These are phyloP conservation scores for Calycopis cecrops DNA, from an alignment of 1,140 invertebrate genomes.

Conservation along the genomic window DNA sequence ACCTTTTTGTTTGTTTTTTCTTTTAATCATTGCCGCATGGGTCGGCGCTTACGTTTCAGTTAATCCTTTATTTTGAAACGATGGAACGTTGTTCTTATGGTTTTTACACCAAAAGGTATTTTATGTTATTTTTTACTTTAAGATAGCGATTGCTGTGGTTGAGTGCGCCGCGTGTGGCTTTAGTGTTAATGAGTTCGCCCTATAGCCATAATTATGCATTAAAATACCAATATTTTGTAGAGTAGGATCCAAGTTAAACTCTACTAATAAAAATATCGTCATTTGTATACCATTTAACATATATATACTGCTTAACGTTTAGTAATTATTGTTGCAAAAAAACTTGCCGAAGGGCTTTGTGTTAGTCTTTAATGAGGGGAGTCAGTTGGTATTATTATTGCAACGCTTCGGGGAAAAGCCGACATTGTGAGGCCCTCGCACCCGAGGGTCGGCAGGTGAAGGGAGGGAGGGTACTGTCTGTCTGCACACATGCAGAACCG, in stretches of 20 bases:
- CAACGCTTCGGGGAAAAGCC: slow-evolving; percentile 63
- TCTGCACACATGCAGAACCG: slow-evolving; percentile 74
- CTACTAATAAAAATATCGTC: no score
- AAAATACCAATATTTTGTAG: slow-evolving; percentile 4
- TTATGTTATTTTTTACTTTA: slow-evolving; percentile 73
- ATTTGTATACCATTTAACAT: no score
- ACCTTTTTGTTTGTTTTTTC: slow-evolving; percentile 70
- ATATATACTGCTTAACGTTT: no score
- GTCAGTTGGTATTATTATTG: slow-evolving; percentile 63
- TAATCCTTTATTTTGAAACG: slow-evolving; percentile 73
- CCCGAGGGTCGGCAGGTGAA: slow-evolving; percentile 63
- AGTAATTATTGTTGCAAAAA: slow-evolving; percentile 4
- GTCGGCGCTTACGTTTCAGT: slow-evolving; percentile 70
- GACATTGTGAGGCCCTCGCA: slow-evolving; percentile 61
- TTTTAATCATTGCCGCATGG: slow-evolving; percentile 70
- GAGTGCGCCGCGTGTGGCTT: slow-evolving; percentile 65
- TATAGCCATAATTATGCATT: background rate
- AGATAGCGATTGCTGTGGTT: slow-evolving; percentile 57
- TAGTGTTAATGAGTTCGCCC: slow-evolving; percentile 11
- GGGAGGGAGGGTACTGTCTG: slow-evolving; percentile 64
- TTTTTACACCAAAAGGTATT: slow-evolving; percentile 75
- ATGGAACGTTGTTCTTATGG: slow-evolving; percentile 74
- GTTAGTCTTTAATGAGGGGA: slow-evolving; percentile 33
- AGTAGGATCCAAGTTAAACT: no score
- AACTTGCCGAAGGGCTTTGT: slow-evolving; percentile 34